A percentile compares a stretch with the other conserved stretches of the same genome.
phyloP scores from a whole-genome alignment of 2,797 vertebrate species.

The Scolopax bukidnonensis region DNA sequence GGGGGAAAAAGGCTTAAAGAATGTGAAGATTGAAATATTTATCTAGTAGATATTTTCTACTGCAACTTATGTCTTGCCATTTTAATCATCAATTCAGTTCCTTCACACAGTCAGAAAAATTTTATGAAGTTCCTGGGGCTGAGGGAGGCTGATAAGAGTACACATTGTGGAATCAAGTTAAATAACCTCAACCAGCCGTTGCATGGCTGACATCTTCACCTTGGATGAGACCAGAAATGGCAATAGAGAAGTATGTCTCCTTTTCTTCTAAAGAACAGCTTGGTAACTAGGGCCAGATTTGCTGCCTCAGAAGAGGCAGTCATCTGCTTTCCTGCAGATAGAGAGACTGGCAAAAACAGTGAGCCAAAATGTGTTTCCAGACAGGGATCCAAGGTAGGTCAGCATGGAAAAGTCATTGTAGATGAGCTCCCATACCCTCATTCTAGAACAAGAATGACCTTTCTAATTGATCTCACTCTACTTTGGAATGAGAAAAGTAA shows the following conservation, averaged over 20 bases:
- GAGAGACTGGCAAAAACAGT: neutral
- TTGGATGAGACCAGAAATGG: neutral
- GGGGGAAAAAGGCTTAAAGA: neutral
- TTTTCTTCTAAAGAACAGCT: neutral
- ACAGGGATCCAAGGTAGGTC: neutral
- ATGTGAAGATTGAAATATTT: neutral
- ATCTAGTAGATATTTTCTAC: neutral
- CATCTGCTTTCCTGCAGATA: neutral
- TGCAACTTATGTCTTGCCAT: neutral
- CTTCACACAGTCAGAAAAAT: neutral
- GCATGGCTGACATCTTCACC: neutral
- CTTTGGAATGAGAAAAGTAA: neutral
- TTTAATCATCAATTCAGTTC: neutral
- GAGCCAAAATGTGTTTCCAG: neutral
- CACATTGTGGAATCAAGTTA: neutral
- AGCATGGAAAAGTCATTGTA: neutral
- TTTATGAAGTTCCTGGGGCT: neutral
- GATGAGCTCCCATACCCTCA: neutral
- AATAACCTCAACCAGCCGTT: accelerated
- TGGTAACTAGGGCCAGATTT: neutral
- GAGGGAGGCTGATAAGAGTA: neutral
- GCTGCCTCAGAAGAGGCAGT: neutral
- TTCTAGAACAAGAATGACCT: neutral
- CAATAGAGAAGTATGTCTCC: neutral
- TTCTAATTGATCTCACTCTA: neutral